A percentile compares a stretch with the other conserved stretches of the same genome.
phyloP scores from a whole-genome alignment of 2,797 vertebrate genomes.

The Apogon talboti region DNA sequence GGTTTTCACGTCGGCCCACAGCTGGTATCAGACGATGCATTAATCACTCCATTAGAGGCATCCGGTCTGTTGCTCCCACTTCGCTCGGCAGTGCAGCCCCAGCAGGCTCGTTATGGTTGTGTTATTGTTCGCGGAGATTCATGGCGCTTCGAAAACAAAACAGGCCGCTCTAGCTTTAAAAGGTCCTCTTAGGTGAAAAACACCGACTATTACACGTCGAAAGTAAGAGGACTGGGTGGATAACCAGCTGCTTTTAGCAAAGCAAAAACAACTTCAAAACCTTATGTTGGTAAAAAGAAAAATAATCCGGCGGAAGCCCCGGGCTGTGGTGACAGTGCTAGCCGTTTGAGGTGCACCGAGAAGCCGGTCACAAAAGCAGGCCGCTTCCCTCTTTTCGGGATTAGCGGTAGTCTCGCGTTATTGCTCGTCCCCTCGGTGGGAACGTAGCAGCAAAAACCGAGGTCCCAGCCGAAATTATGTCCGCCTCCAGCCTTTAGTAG shows the following conservation, averaged over 20 bases:
- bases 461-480: not conserved
- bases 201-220: conserved; percentile 4
- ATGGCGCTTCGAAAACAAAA: conserved; percentile 82
- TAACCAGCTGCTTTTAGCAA: not conserved
- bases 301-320: conserved; percentile 52
- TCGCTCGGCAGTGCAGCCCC: conserved; percentile 39
- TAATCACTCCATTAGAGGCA: conserved; percentile 21
- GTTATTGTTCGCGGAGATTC: conserved; percentile 84
- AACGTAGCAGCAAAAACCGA: conserved; percentile 21
- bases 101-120: conserved; percentile 61
- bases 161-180: conserved; percentile 74
- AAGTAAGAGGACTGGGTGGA: fast-evolving
- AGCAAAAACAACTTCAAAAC: not conserved
- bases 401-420: conserved; percentile 39
- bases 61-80: conserved; percentile 8
- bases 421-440: conserved; percentile 25
- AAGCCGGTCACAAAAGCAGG: conserved; percentile 80
- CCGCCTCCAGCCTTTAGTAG: conserved; percentile 4
- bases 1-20: conserved; percentile 26
- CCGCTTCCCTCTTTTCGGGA: conserved; percentile 70
- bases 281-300: conserved; percentile 5
- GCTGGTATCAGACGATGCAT: conserved; percentile 39
- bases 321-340: conserved; percentile 58
- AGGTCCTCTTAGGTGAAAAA: conserved; percentile 20
- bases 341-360: conserved; percentile 64